phyloP scores from a whole-genome alignment of 2,113 vertebrate species.

The Hystrix cristata region DNA sequence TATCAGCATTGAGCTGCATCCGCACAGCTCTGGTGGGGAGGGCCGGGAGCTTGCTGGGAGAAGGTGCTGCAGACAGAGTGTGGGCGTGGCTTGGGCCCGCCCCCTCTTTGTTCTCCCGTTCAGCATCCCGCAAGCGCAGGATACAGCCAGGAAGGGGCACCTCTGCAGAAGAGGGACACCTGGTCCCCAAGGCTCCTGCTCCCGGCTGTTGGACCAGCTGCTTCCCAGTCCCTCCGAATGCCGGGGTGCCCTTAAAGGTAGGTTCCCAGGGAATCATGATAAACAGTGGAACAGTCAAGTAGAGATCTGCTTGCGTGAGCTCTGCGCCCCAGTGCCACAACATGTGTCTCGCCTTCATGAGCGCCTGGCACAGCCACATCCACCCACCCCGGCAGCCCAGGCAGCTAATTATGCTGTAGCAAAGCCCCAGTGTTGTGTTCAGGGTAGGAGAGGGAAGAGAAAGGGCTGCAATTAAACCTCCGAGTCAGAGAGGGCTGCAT shows the following conservation, averaged over 20 bases:
- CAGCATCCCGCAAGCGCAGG: neutral
- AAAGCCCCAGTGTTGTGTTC: neutral
- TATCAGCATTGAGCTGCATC: rapidly evolving
- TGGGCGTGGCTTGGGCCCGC: neutral
- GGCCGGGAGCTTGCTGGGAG: neutral
- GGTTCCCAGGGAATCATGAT: neutral
- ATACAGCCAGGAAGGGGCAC: neutral
- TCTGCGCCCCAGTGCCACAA: neutral
- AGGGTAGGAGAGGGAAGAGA: neutral
- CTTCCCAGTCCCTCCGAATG: neutral
- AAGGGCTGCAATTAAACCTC: neutral
- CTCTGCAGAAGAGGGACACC: neutral
- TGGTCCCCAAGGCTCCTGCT: rapidly evolving
- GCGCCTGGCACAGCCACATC: neutral
- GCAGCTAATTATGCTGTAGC: neutral
- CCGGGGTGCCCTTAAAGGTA: neutral
- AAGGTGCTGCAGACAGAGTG: neutral
- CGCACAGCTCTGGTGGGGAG: neutral
- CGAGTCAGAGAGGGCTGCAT: neutral
- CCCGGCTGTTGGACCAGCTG: neutral
- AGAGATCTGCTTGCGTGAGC: neutral
- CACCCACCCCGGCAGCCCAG: neutral
- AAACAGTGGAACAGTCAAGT: too few species aligned
- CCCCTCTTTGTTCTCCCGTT: neutral
- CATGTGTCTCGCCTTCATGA: neutral